Base-by-base conservation (phyloP, 2,888 invertebrate genomes). In the Frankliniella intonsa region DNA sequence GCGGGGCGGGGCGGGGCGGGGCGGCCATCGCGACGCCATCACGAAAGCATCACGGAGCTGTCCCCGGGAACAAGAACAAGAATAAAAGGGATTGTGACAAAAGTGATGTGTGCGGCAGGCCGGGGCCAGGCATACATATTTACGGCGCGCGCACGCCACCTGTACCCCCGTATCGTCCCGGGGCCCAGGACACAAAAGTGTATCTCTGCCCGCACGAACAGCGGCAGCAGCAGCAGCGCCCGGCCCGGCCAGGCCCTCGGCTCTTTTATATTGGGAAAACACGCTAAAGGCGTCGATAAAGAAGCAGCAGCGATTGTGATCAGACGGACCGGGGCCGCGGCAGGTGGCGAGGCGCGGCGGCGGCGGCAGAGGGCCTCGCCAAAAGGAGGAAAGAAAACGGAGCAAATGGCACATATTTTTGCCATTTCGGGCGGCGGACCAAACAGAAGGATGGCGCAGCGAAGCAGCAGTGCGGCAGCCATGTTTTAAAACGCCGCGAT, bases 231-330 rank as follows among this genome's bases (percentile, higher is more conserved):
- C 55, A 38, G 38, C 38, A 38, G 38, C 55, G 7, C 62, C 62
- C 14, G 17, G 62, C 11, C 62, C 62, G 62, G 17, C 38, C 62
- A 10, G 62, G 62, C 14, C n/a, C n/a, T 62, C 62, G n/a, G 14
- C 7, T 19, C 62, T 62, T 62, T 62, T 62, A 38, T 38, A 62
- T 62, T 17, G 62, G 38, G 62, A 14, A 62, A 62, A 62, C 62
- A n/a, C 62, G 62, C 69, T 8, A n/a, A 69, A 69, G 69, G 69
- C 69, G 69, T 11, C 25, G 69, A 25, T 76, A 76, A 76, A 76
- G 69, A 76, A 76, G 69, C 9, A 22, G 12, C 3, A 25, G 9
- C 69, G 69, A 76, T 76, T 76, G 69, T 76, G 69, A 69, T 69
- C 69, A 11, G 22, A 25, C 22, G 17, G 3, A 55, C 55, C 55